Percentiles rank a stretch among this genome's conserved stretches.
These are phyloP conservation scores for Morus bassanus DNA, from an alignment of 2,797 vertebrate species.

Conservation along the genomic window DNA sequence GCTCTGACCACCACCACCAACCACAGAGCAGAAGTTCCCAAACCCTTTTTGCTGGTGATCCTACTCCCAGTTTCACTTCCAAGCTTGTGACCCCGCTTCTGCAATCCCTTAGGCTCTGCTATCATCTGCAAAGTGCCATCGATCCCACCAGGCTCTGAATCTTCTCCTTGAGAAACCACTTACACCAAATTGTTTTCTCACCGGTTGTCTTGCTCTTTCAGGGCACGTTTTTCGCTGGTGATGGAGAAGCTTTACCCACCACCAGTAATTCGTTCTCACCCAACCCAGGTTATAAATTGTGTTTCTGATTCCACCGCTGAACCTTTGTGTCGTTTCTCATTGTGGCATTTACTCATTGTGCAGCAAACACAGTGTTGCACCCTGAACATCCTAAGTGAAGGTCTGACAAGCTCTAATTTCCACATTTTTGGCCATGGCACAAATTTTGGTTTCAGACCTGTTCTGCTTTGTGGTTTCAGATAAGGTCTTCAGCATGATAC, in stretches of 20 bases:
- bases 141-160: neutral
- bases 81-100: neutral
- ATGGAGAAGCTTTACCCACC: neutral
- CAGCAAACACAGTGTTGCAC: neutral
- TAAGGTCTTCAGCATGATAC: neutral
- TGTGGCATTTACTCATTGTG: neutral
- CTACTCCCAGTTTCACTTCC: neutral
- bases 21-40: neutral
- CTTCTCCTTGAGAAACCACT: neutral
- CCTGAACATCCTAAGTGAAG: fast-evolving
- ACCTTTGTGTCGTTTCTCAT: neutral
- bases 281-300: neutral
- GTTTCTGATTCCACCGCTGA: neutral
- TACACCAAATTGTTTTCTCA: neutral
- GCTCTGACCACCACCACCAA: neutral
- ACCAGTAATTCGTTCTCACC: neutral
- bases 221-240: neutral
- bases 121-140: fast-evolving
- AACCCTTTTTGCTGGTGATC: neutral
- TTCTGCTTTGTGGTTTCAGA: neutral
- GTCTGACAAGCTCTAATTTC: neutral
- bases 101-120: neutral
- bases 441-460: neutral
- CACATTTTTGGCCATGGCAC: neutral
- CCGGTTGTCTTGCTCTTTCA: neutral